phyloP scores from a whole-genome alignment of 2,888 invertebrate species.

The Pogonocherus hispidulus region DNA sequence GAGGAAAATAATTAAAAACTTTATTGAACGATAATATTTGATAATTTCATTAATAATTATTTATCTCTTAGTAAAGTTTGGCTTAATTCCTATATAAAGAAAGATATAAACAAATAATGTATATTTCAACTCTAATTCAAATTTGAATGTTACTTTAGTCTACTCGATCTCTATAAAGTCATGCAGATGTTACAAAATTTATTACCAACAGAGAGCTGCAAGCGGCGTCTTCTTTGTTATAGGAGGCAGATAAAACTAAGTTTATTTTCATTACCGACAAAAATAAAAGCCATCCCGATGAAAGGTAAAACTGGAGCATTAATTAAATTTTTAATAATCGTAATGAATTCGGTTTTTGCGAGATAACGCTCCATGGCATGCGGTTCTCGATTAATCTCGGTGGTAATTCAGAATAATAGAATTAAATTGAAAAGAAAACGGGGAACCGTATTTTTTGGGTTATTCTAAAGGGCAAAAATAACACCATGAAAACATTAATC shows the following conservation, averaged over 20 bases:
- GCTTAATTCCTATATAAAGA: no score
- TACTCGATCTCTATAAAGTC: constrained; percentile 12
- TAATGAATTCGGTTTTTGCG: constrained; percentile 30
- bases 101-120: no score
- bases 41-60: no score
- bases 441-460: neutral
- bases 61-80: no score
- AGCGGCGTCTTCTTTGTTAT: constrained; percentile 23
- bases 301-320: constrained; percentile 31
- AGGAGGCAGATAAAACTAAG: constrained; percentile 14
- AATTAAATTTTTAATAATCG: constrained; percentile 33
- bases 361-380: constrained; percentile 7
- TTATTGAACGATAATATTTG: no score
- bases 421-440: neutral
- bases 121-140: constrained; percentile 21
- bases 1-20: no score
- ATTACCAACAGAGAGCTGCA: constrained; percentile 12
- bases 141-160: constrained; percentile 29
- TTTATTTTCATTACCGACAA: constrained; percentile 31
- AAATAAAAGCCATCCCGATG: constrained; percentile 26
- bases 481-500: no score
- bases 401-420: constrained; percentile 1
- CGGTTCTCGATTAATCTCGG: constrained; percentile 15
- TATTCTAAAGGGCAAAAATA: neutral
- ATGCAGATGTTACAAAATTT: constrained; percentile 34